Evolutionary conservation across 2,888 invertebrate species (phyloP), one percentile per base, ranked within the genome.

Genomic region (Oxyscelio sp.): DNA sequence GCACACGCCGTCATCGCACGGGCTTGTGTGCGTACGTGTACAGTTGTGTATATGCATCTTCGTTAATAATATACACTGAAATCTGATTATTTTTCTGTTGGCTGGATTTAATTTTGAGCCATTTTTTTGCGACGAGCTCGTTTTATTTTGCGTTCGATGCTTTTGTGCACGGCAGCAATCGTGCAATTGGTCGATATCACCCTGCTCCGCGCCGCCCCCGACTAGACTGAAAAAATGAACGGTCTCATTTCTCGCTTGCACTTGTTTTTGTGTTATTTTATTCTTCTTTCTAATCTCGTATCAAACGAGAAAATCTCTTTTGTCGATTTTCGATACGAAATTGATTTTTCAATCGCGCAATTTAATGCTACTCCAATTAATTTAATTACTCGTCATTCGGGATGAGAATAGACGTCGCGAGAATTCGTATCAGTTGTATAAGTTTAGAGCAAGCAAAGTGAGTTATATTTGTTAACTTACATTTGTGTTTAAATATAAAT

Each of bases 31-130:
- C 24, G 54, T 22, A 68, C 19, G 22, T 38, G 56, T 66, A 22
- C 77, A 24, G 56, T 43, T 63, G 84, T 85, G 74, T 71, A 85
- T 70, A 78, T 88, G 87, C 89, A 89, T 89, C 90, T 88, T 89
- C 92, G 90, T 92, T 93, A 92, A 93, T 93, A 92, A 93, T 93
- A 92, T 92, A 93, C 91, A 91, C 89, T 91, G 90, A 92, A 92
- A 93, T 92, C 93, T 92, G 92, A 93, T 93, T 93, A 93, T 93
- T 93, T 93, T 92, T 92, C 91, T 92, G 90, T 91, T 89, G 89
- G 90, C 86, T 90, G 89, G 90, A 92, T 93, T 93, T 93, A 92
- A 93, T 93, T 93, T 91, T 88, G 88, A 91, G 90, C 90, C 89
- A 90, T 90, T 91, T 90, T 90, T 88, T 83, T 85, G 71, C 77